Conservation (phyloP, 2,797 vertebrate species). For the Catharus ustulatus region DNA sequence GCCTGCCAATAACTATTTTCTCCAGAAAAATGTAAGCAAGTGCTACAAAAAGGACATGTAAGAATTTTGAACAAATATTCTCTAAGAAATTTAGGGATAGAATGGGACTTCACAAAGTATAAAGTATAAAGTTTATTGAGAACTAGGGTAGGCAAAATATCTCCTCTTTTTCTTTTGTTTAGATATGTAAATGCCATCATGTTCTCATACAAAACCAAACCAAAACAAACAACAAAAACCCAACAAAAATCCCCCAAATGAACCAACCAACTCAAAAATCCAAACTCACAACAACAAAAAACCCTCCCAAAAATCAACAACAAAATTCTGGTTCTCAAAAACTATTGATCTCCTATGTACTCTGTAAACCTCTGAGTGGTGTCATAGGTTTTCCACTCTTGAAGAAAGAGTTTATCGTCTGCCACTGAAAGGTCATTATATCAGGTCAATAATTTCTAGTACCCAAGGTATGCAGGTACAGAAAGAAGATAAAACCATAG, state of each 20-base stretch:
- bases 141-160: background rate
- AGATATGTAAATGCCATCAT: fast-evolving
- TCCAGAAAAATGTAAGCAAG: background rate
- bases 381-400: background rate
- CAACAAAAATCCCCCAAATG: background rate
- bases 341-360: background rate
- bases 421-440: background rate
- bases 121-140: background rate
- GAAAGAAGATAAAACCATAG: background rate
- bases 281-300: background rate
- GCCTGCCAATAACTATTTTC: background rate
- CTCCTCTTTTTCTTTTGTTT: background rate
- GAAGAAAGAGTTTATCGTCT: background rate
- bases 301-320: fast-evolving
- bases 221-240: background rate
- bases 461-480: background rate
- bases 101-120: background rate
- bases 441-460: background rate
- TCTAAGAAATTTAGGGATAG: background rate
- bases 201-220: background rate
- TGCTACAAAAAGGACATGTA: background rate
- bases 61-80: background rate
- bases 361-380: fast-evolving
- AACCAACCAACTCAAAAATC: background rate
- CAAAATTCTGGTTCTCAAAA: background rate